A percentile compares a stretch with the other conserved stretches of the same genome.
Evolutionary conservation across 2,797 vertebrate genomes (phyloP).

Genomic region (Telmatherina bonti): DNA sequence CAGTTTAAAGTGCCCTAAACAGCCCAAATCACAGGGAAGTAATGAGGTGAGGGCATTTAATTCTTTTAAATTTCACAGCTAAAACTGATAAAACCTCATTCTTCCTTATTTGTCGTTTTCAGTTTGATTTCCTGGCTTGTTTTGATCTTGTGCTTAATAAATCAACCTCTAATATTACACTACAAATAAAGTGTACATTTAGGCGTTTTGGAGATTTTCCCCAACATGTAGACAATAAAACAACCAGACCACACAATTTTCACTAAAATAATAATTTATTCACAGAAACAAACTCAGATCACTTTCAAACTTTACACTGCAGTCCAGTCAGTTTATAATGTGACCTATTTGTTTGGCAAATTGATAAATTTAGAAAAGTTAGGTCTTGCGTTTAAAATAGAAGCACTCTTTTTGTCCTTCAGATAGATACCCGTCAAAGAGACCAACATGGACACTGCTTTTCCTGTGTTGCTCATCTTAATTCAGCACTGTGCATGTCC

Average conservation of each 20-base stretch:
- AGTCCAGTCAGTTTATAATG: constrained; percentile 54
- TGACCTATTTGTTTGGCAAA: constrained; percentile 73
- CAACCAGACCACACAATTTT: constrained; percentile 24
- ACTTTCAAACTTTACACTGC: constrained; percentile 63
- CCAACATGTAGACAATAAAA: constrained; percentile 3
- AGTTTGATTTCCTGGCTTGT: constrained; percentile 10
- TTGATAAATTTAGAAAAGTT: constrained; percentile 59
- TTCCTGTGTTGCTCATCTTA: constrained; percentile 18
- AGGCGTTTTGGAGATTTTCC: neutral
- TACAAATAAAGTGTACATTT: constrained; percentile 1
- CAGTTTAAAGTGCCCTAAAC: neutral
- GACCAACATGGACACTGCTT: constrained; percentile 16
- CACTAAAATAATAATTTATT: constrained; percentile 81
- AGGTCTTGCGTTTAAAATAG: constrained; percentile 39
- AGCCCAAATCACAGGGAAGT: constrained; percentile 25
- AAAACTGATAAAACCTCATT: neutral
- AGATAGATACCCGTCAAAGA: constrained; percentile 39
- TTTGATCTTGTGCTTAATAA: constrained; percentile 7
- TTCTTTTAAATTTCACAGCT: neutral
- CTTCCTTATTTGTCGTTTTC: neutral
- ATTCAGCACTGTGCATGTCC: constrained; percentile 28
- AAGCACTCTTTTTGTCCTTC: constrained; percentile 35
- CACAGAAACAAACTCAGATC: constrained; percentile 72
- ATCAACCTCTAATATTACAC: constrained; percentile 12
- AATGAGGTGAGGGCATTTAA: constrained; percentile 10